Conservation (phyloP, 2,797 vertebrate genomes). For the Gastrophryne carolinensis region DNA sequence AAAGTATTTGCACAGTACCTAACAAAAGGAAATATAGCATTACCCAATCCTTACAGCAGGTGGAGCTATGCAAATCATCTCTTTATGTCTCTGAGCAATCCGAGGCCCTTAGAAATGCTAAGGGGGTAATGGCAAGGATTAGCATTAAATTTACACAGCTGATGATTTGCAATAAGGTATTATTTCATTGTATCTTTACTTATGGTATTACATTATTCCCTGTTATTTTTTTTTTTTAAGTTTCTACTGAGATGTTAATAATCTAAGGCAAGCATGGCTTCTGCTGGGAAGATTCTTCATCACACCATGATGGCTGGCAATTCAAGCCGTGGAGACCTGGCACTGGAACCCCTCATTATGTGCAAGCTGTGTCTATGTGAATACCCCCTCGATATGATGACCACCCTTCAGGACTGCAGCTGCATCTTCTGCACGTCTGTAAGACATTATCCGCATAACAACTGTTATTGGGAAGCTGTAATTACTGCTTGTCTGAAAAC, state of each 20-base stretch:
- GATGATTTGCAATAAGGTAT: no score
- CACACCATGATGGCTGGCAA: slow-evolving; percentile 63
- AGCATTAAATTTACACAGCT: no score
- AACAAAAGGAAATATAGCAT: no score
- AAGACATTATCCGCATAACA: slow-evolving; percentile 52
- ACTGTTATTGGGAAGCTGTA: not conserved
- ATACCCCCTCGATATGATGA: slow-evolving; percentile 77
- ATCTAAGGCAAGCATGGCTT: slow-evolving; percentile 64
- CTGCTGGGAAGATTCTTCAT: slow-evolving; percentile 55
- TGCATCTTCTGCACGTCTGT: slow-evolving; percentile 89
- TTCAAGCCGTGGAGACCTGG: slow-evolving; percentile 61
- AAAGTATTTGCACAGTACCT: no score
- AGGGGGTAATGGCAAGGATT: no score
- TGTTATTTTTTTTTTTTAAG: not conserved
- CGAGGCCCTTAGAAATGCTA: no score
- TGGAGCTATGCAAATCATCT: no score
- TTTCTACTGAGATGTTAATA: slow-evolving; percentile 51
- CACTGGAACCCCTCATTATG: slow-evolving; percentile 68
- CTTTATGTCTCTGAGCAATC: no score
- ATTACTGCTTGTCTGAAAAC: not conserved
- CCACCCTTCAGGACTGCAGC: slow-evolving; percentile 79
- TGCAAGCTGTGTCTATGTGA: slow-evolving; percentile 92
- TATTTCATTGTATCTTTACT: no score
- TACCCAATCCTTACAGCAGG: no score
- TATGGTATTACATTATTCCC: not conserved